Evolutionary conservation across 2,113 vertebrate species (phyloP).

Genomic region (Menura novaehollandiae): DNA sequence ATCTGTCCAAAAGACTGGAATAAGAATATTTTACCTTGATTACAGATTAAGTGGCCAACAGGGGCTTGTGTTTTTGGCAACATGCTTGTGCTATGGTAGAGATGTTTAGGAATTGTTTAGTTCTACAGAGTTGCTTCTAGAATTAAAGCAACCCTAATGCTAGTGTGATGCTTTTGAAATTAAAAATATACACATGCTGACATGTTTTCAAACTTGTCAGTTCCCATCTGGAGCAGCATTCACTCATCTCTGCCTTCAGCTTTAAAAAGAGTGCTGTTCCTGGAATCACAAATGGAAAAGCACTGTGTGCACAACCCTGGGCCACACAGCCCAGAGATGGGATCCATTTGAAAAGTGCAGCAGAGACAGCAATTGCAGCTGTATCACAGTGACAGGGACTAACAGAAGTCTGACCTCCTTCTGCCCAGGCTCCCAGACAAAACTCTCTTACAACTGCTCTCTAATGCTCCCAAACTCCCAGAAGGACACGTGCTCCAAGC

Average conservation of each 20-base stretch:
- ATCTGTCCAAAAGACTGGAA: neutral
- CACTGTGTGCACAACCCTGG: neutral
- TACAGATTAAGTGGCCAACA: neutral
- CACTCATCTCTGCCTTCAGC: conserved; percentile 21
- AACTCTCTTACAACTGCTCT: neutral
- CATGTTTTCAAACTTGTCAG: conserved; percentile 64
- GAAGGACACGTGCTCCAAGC: neutral
- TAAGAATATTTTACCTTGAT: neutral
- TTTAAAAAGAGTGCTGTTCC: neutral
- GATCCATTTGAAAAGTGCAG: neutral
- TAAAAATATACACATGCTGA: conserved; percentile 59
- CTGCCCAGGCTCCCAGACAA: neutral
- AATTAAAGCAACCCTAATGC: neutral
- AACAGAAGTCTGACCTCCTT: neutral
- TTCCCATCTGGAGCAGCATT: conserved; percentile 42
- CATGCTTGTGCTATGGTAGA: neutral
- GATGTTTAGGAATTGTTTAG: neutral
- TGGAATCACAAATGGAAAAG: neutral
- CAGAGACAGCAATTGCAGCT: neutral
- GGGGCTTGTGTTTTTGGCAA: neutral
- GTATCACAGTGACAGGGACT: neutral
- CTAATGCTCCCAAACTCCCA: neutral
- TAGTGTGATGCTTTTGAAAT: conserved; percentile 44
- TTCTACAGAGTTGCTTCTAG: neutral
- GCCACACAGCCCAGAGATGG: neutral